Percentiles rank a stretch among this genome's conserved stretches.
Conservation (phyloP, 1,140 invertebrate species). For the Platorchestia sp. region DNA sequence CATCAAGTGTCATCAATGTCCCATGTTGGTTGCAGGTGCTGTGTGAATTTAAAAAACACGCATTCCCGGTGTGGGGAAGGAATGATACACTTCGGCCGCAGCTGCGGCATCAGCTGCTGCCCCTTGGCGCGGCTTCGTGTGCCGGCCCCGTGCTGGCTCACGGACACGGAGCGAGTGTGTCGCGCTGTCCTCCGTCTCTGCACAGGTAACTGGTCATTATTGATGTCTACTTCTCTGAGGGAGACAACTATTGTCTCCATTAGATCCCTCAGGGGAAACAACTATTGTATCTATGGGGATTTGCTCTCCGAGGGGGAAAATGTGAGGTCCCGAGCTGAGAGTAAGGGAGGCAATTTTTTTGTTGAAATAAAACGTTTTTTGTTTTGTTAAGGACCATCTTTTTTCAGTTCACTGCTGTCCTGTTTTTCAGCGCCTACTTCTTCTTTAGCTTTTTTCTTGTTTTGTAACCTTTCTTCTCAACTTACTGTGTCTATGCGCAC, state of each 20-base stretch:
- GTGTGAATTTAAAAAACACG: background rate
- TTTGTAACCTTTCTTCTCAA: too few relatives aligned
- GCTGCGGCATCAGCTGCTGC: slow-evolving; percentile 12
- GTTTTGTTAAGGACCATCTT: too few relatives aligned
- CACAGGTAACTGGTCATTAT: background rate
- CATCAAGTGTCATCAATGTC: background rate
- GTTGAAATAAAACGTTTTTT: too few relatives aligned
- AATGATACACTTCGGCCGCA: slow-evolving; percentile 32
- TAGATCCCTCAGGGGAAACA: background rate
- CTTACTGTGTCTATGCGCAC: too few relatives aligned
- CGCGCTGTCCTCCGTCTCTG: background rate
- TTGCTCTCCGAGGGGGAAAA: too few relatives aligned
- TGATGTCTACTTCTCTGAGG: too few relatives aligned
- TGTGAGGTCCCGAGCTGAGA: too few relatives aligned
- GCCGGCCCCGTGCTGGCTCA: background rate
- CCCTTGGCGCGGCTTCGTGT: background rate
- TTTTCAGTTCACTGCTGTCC: too few relatives aligned
- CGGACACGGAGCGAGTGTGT: background rate
- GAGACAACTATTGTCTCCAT: too few relatives aligned
- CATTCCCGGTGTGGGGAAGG: background rate
- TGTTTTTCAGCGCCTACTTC: too few relatives aligned
- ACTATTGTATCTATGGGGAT: too few relatives aligned
- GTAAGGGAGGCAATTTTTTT: too few relatives aligned
- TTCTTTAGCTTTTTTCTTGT: background rate
- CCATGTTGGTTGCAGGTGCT: background rate